Conservation (phyloP, 2,888 invertebrate genomes). For the Allolobophora icterica region DNA sequence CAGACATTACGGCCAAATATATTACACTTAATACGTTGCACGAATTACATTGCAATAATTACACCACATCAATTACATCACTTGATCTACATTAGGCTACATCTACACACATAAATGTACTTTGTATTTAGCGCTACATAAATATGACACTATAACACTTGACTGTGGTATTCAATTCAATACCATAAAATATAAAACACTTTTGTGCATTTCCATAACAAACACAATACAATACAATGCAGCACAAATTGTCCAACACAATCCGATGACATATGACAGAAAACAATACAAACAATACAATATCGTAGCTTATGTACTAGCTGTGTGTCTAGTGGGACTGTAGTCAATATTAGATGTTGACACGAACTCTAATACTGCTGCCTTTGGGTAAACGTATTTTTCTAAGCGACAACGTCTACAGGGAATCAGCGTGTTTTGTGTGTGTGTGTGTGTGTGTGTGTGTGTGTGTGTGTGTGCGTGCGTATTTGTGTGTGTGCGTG, state of each 20-base stretch:
- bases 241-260: background rate
- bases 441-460: background rate
- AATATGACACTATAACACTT: background rate
- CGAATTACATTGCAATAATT: background rate
- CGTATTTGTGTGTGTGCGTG: no score
- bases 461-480: no score
- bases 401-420: background rate
- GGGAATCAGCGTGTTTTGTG: background rate
- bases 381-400: background rate
- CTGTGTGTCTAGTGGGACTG: background rate
- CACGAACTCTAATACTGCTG: background rate
- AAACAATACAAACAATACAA: background rate
- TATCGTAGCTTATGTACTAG: background rate
- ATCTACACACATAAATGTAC: background rate
- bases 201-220: no score
- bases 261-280: background rate
- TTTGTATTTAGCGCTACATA: background rate
- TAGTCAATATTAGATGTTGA: background rate
- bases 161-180: background rate
- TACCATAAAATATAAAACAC: no score
- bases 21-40: no score
- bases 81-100: no score
- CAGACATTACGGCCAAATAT: no score
- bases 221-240: no score
- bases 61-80: background rate